These are phyloP conservation scores for Mus spicilegus DNA, from an alignment of 2,113 vertebrate species.

Conservation along the genomic window DNA sequence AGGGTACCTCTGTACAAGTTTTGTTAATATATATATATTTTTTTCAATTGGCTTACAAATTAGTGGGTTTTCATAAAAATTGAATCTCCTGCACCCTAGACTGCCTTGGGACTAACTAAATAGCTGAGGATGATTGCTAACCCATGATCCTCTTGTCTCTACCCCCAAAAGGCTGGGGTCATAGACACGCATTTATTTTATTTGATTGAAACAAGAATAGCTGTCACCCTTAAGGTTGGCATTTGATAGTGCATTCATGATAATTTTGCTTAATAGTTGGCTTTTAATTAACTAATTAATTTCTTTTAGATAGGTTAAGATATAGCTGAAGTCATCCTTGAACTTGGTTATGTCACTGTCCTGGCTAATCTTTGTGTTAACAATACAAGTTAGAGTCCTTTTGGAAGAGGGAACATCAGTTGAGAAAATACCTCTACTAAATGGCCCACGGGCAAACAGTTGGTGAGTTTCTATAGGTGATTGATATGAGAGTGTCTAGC, in stretches of 20 bases:
- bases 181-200: not conserved
- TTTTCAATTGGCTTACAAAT: not conserved
- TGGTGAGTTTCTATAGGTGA: not conserved
- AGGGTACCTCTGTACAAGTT: not conserved
- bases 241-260: not conserved
- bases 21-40: not conserved
- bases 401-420: not conserved
- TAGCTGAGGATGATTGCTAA: not conserved
- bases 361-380: not conserved
- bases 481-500: not conserved
- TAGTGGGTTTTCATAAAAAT: not conserved
- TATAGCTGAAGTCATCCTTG: not conserved
- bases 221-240: not conserved
- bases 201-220: not conserved
- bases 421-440: not conserved
- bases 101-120: not conserved
- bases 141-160: not conserved
- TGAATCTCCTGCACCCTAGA: not conserved
- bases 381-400: not conserved
- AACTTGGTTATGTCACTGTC: not conserved
- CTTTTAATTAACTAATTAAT: not conserved
- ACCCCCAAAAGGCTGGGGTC: no score
- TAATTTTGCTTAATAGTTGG: constrained; percentile 8
- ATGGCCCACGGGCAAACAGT: not conserved
- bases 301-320: not conserved